Evolutionary conservation across 1,140 invertebrate species (phyloP).

Genomic region (Matsumurasca onukii): DNA sequence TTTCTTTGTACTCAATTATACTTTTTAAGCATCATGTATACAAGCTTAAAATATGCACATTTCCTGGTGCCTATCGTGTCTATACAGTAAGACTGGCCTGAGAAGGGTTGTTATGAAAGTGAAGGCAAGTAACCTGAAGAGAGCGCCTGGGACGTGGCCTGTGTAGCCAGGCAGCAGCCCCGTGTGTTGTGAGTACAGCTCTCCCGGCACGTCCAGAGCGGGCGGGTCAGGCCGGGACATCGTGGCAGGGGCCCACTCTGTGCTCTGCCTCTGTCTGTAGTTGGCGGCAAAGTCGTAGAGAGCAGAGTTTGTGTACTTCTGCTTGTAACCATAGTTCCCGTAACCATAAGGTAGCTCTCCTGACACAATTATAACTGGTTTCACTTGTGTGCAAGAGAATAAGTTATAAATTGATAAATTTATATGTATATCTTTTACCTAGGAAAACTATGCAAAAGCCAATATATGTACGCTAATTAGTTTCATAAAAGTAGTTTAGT

Average conservation of each 20-base stretch:
- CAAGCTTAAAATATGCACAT: no score
- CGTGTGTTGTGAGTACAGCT: conserved; percentile 67
- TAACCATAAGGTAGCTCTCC: background rate
- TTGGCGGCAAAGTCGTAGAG: conserved; percentile 68
- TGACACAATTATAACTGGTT: background rate
- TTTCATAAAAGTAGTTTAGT: no score
- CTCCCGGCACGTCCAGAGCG: conserved; percentile 50
- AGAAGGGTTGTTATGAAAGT: no score
- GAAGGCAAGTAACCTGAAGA: no score
- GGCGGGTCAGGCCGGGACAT: conserved; percentile 53
- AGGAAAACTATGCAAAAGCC: no score
- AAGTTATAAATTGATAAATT: no score
- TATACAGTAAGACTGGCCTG: no score
- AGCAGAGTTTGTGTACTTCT: conserved; percentile 57
- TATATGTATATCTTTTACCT: no score
- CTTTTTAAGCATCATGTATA: no score
- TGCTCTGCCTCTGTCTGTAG: conserved; percentile 62
- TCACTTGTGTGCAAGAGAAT: background rate
- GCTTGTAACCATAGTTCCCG: background rate
- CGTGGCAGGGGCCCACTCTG: conserved; percentile 66
- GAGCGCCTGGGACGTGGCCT: conserved; percentile 68
- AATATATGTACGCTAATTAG: no score
- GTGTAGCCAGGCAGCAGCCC: conserved; percentile 71
- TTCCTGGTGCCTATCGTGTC: no score
- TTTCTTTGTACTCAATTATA: no score